Base-by-base conservation (phyloP, 2,888 invertebrate species). In the Plebejus argus region DNA sequence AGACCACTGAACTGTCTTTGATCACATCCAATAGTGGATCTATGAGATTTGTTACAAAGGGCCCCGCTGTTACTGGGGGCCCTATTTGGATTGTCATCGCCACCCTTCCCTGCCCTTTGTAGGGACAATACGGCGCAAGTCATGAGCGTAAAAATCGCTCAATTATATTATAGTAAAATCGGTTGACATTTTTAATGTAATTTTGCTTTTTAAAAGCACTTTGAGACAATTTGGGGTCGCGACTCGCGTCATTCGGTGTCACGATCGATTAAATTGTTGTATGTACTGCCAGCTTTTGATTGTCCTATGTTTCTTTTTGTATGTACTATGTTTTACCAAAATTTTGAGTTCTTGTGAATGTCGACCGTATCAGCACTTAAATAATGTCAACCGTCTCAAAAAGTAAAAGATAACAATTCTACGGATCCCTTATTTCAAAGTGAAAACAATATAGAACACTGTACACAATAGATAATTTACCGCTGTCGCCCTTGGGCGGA, bases 31-130 rank as follows among this genome's bases (percentile, higher is more conserved):
- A 79, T 79, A 76, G 78, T 75, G 76, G 88, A 90, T 90, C 87
- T 89, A 91, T 89, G 88, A 87, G 87, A 87, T 88, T 87, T 85
- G 85, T 87, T 87, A 83, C 87, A 87, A 87, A 87, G 86, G 83
- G 80, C 81, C 82, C 83, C 81, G 81, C 86, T 87, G 86, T 89
- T 90, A 88, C 84, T 79, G 84, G 85, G 88, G 86, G 89, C 90
- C 91, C 90, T 88, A 87, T 90, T 90, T 91, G 92, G 92, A 92
- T 89, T 90, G 91, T 91, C 91, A 89, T 86, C 88, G 89, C 87
- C 85, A 90, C 91, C 91, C 90, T 83, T 87, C 86, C 88, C 86
- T 91, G 91, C 90, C 90, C 91, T 90, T 84, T 85, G 84, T 81
- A 83, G 83, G 83, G 86, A 85, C 82, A 82, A 80, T 80, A 78